These are phyloP conservation scores for Okamejei kenojei DNA, from an alignment of 2,797 vertebrate genomes.

Conservation along the genomic window DNA sequence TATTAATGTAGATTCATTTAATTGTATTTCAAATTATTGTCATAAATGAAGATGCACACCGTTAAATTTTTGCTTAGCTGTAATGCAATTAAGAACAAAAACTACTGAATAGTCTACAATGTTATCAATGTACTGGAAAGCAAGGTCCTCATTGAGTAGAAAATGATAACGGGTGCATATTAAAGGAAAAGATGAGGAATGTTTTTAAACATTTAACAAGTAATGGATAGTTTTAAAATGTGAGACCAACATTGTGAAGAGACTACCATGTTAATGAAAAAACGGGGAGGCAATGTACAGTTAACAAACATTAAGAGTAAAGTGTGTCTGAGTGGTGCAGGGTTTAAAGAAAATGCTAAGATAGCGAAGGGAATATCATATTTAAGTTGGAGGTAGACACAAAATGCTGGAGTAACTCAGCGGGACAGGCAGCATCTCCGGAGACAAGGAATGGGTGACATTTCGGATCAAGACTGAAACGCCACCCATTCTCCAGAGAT, in stretches of 20 bases:
- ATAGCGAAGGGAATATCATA: background rate
- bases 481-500: too few species aligned
- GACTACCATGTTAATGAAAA: background rate
- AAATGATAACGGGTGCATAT: background rate
- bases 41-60: constrained; percentile 21
- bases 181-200: background rate
- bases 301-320: background rate
- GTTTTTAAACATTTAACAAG: background rate
- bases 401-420: too few species aligned
- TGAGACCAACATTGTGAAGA: background rate
- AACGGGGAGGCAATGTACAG: background rate
- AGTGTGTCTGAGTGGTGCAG: background rate
- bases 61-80: constrained; percentile 37
- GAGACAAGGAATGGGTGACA: too few species aligned
- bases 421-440: too few species aligned
- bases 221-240: background rate
- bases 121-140: background rate
- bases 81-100: background rate
- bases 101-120: background rate
- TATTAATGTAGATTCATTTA: background rate
- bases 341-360: background rate
- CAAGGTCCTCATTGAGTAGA: background rate
- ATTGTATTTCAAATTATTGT: constrained; percentile 8
- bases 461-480: too few species aligned
- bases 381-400: background rate